Base-by-base conservation (phyloP, 2,113 vertebrate genomes). In the Geococcyx californianus region DNA sequence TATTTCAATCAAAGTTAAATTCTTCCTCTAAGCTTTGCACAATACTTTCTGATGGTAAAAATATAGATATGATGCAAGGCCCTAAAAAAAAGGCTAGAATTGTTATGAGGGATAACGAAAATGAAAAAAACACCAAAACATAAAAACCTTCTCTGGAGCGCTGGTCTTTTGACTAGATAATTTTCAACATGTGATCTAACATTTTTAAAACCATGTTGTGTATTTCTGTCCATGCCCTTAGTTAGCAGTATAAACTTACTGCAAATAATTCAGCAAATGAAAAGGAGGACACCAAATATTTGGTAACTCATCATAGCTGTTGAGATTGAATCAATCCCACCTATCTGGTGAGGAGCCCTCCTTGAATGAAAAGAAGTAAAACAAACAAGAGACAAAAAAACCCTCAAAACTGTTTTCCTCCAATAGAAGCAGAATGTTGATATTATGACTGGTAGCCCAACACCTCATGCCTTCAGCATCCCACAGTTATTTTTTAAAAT, bases 361-460 rank as follows among this genome's bases (percentile, higher is more conserved):
- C 13, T 36, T 42, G 14, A 0, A 0, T 36, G 14, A 25, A 78
- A 44, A n/a, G 40, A 42, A n/a, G n/a, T n/a, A n/a, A 29, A 11
- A 24, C 26, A 42, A 29, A 8, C 21, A 49, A 23, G 6, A 54
- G 34, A 56, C 13, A 42, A 42, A 42, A 42, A 42, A 42, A 42
- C 10, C 40, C 40, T n/a, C 40, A 42, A 33, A 31, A 67, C 10
- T 13, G 74, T 52, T 83, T 62, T 56, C 9, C 21, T 63, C 25
- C 8, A 23, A 9, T 15, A 81, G 16, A 70, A 60, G 54, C 4
- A 77, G 20, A 62, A 49, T 54, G 38, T 44, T 66, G 52, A 23
- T 81, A 80, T 49, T 84, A 54, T 56, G 34, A 34, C 10, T 29
- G 11, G 33, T 31, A 81, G 29, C 14, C 13, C 72, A 77, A 62